Conservation (phyloP, 2,888 invertebrate species). For the Plebejus argus region DNA sequence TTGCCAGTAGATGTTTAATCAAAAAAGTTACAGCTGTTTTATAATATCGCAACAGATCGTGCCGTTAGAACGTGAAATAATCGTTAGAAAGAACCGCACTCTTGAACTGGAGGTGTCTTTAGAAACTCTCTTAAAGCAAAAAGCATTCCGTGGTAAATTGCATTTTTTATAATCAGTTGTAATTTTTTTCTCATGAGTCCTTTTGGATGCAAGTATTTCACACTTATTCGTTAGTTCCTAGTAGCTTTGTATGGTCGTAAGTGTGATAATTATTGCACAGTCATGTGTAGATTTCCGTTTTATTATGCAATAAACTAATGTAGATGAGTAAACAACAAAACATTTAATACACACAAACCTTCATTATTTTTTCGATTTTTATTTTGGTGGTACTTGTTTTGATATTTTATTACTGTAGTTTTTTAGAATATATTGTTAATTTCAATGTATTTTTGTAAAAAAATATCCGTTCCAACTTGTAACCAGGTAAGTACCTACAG, state of each 20-base stretch:
- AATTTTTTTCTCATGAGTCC: slow-evolving; percentile 60
- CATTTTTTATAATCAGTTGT: slow-evolving; percentile 61
- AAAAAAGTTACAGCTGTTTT: slow-evolving; percentile 75
- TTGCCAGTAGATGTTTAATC: not conserved
- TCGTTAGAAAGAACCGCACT: slow-evolving; percentile 90
- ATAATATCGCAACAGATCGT: slow-evolving; percentile 83
- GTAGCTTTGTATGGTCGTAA: slow-evolving; percentile 22
- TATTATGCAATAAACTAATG: slow-evolving; percentile 31
- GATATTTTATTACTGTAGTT: no score
- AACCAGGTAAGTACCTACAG: not conserved
- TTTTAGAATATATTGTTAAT: no score
- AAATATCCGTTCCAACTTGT: not conserved
- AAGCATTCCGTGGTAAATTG: slow-evolving; percentile 79
- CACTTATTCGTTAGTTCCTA: slow-evolving; percentile 34
- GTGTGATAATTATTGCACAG: slow-evolving; percentile 26
- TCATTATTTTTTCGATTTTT: not conserved
- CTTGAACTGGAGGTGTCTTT: slow-evolving; percentile 91
- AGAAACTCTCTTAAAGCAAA: slow-evolving; percentile 88
- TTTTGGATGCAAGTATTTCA: slow-evolving; percentile 30
- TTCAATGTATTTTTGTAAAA: not conserved
- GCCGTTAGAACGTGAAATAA: slow-evolving; percentile 91
- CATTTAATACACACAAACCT: not conserved
- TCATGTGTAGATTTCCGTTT: slow-evolving; percentile 32
- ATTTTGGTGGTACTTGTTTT: not conserved
- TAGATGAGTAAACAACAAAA: slow-evolving; percentile 21